These are phyloP conservation scores for Phylloscopus whistleri DNA, from an alignment of 2,113 vertebrate species.

Conservation along the genomic window DNA sequence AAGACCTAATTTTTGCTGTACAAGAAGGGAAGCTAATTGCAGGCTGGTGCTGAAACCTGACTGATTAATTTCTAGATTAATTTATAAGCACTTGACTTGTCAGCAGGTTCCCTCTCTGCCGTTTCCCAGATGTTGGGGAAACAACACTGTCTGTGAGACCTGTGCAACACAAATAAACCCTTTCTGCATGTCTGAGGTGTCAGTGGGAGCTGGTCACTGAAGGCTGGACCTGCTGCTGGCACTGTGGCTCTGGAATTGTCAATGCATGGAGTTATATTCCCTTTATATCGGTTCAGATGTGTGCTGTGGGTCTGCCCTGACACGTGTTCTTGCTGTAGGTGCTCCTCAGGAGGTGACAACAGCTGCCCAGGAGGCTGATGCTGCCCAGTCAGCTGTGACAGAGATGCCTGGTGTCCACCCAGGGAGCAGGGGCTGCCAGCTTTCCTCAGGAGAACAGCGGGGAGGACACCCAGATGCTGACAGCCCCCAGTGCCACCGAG, in stretches of 20 bases:
- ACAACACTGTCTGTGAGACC: neutral
- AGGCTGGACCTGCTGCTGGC: neutral
- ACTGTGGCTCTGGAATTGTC: neutral
- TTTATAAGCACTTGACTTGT: conserved; percentile 39
- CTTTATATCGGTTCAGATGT: neutral
- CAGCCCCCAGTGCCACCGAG: neutral
- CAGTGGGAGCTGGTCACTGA: neutral
- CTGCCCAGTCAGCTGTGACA: neutral
- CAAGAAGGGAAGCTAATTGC: neutral
- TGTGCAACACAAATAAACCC: neutral
- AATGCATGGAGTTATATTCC: rapidly evolving
- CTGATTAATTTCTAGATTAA: conserved; percentile 33
- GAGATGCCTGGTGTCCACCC: neutral
- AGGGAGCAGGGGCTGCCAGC: neutral
- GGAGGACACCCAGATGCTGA: neutral
- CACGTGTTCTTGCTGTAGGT: neutral
- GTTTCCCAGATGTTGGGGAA: conserved; percentile 3
- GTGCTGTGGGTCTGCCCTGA: neutral
- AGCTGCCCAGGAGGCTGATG: conserved; percentile 7
- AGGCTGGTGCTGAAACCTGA: neutral
- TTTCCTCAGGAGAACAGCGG: neutral
- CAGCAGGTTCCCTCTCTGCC: conserved; percentile 11
- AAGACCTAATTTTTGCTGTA: neutral
- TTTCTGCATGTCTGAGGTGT: neutral
- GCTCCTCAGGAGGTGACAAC: conserved; percentile 38